These are phyloP conservation scores for Rhadinocentrus ornatus DNA, from an alignment of 2,797 vertebrate species.

Conservation along the genomic window DNA sequence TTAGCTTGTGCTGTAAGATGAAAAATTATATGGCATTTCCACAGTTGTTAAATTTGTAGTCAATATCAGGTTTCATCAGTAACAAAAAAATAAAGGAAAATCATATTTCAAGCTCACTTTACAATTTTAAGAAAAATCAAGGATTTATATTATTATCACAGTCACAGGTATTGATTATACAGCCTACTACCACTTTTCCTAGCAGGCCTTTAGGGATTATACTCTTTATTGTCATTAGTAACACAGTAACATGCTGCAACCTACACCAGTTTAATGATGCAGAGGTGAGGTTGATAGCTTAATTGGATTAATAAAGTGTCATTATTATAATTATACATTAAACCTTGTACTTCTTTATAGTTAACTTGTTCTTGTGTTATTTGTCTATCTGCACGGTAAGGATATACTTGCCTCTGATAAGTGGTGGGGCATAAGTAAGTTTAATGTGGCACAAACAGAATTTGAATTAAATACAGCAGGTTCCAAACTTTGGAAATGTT, in stretches of 20 bases:
- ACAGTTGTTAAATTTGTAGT: not conserved
- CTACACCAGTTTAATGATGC: not conserved
- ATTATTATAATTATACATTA: too few relatives aligned
- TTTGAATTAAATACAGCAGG: not conserved
- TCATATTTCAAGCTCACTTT: not conserved
- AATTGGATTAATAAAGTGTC: not conserved
- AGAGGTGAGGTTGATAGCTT: not conserved
- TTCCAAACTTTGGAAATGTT: not conserved
- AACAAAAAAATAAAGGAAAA: not conserved
- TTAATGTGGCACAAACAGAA: not conserved
- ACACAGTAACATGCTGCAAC: not conserved
- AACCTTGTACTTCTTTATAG: too few relatives aligned
- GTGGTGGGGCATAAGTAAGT: not conserved
- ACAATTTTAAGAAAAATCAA: not conserved
- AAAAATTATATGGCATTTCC: not conserved
- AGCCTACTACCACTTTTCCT: not conserved
- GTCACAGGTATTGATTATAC: not conserved
- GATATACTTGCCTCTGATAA: not conserved
- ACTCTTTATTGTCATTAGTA: not conserved
- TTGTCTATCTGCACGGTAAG: not conserved
- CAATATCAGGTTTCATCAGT: not conserved
- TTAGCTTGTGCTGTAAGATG: not conserved
- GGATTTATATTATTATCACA: too few relatives aligned
- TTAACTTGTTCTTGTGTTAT: too few relatives aligned
- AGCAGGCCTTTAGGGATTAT: not conserved